These are phyloP conservation scores for Minunthozetes semirufus DNA, from an alignment of 2,888 invertebrate species.

Conservation along the genomic window DNA sequence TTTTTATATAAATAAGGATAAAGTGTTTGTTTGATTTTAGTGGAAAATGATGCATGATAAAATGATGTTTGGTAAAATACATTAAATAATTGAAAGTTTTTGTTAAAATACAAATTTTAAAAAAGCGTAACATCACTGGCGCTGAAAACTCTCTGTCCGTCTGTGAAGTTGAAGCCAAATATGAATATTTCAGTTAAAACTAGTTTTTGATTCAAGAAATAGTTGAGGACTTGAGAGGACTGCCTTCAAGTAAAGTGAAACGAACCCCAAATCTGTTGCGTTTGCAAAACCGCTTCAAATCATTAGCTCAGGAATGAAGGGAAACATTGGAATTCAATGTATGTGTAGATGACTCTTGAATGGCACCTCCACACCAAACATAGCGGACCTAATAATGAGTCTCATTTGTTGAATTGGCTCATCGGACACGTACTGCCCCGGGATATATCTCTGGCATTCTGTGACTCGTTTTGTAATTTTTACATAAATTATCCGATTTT, in stretches of 20 bases:
- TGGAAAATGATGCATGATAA: no score
- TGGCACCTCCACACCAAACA: constrained; percentile 14
- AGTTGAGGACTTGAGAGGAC: not conserved
- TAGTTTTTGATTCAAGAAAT: constrained; percentile 20
- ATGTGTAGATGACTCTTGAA: constrained; percentile 7
- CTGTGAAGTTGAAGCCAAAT: not conserved
- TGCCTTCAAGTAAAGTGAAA: constrained; percentile 7
- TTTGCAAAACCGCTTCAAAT: not conserved
- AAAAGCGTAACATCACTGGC: no score
- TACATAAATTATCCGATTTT: not conserved
- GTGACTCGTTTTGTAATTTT: not conserved
- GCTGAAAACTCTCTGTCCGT: no score
- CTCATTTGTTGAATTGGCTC: constrained; percentile 9
- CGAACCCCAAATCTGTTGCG: constrained; percentile 17
- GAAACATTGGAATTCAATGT: constrained; percentile 10
- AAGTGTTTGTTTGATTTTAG: no score
- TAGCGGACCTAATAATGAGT: constrained; percentile 14
- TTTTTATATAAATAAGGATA: no score
- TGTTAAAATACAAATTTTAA: no score
- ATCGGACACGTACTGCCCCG: constrained; percentile 20
- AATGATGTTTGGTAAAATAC: no score
- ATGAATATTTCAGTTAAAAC: not conserved
- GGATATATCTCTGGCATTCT: not conserved
- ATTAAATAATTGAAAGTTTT: no score
- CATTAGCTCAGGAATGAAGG: not conserved